These are phyloP conservation scores for Lathamus discolor DNA, from an alignment of 2,113 vertebrate species.

Conservation along the genomic window DNA sequence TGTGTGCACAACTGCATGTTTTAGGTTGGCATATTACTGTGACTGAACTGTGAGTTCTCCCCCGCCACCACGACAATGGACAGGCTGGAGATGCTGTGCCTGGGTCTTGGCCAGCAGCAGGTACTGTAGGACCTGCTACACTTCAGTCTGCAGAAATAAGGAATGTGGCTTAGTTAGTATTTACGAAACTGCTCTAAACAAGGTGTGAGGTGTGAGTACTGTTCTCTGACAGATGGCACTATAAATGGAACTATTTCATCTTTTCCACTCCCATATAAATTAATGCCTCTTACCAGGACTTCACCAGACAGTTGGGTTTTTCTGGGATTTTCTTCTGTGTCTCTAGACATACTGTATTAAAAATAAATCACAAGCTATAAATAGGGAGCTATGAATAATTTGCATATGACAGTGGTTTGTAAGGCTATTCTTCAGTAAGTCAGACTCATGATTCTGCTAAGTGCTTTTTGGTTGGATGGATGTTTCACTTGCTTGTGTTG, in stretches of 20 bases:
- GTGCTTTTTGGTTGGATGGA: background rate
- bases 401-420: background rate
- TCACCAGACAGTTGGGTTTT: background rate
- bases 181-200: background rate
- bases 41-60: fast-evolving
- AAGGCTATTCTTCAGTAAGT: background rate
- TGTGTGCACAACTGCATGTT: background rate
- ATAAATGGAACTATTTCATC: background rate
- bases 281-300: background rate
- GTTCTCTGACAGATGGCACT: background rate
- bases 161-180: background rate
- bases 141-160: background rate
- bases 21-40: fast-evolving
- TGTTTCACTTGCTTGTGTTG: background rate
- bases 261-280: background rate
- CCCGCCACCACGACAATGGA: fast-evolving
- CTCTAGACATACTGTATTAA: background rate
- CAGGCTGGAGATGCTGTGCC: background rate
- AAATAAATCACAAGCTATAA: background rate
- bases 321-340: background rate
- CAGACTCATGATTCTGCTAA: background rate
- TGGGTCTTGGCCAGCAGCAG: background rate
- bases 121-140: background rate
- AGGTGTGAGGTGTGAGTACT: background rate
- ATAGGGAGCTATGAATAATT: background rate